Percentiles rank a stretch among this genome's conserved stretches.
Conservation (phyloP, 2,797 vertebrate species). For the Labroides dimidiatus region DNA sequence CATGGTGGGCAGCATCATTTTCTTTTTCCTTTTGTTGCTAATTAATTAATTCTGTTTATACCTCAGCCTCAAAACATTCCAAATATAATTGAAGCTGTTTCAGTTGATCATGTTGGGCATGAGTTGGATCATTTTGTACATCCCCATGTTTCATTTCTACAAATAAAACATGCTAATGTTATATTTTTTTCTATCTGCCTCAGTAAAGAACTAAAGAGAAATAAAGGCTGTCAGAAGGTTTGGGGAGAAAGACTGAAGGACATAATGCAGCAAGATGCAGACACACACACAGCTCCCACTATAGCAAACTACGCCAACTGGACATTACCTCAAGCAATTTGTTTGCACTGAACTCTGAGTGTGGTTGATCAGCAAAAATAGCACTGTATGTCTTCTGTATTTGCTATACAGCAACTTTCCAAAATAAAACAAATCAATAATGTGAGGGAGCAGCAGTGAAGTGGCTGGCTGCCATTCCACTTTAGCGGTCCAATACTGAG, state of each 20-base stretch:
- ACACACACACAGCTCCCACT: neutral
- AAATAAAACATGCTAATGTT: no score
- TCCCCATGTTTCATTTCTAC: neutral
- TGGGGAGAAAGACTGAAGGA: neutral
- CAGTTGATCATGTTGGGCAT: neutral
- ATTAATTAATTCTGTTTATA: neutral
- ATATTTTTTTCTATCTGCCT: neutral
- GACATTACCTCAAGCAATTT: conserved; percentile 9
- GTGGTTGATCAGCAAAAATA: conserved; percentile 23
- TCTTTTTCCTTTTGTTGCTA: neutral
- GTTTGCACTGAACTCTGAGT: conserved; percentile 9
- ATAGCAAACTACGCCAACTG: neutral
- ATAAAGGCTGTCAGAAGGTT: neutral
- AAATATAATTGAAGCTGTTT: neutral
- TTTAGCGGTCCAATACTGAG: conserved; percentile 57
- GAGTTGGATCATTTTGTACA: conserved; percentile 5
- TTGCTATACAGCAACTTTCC: conserved; percentile 40
- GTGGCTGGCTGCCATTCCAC: conserved; percentile 60
- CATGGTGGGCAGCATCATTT: no score
- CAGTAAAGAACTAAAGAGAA: neutral
- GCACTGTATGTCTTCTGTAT: conserved; percentile 18
- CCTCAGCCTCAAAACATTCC: no score
- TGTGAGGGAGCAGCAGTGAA: conserved; percentile 32
- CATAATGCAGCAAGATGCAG: neutral
- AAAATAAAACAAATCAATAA: conserved; percentile 65